phyloP scores from a whole-genome alignment of 2,888 invertebrate genomes.

The Plebejus melissa region DNA sequence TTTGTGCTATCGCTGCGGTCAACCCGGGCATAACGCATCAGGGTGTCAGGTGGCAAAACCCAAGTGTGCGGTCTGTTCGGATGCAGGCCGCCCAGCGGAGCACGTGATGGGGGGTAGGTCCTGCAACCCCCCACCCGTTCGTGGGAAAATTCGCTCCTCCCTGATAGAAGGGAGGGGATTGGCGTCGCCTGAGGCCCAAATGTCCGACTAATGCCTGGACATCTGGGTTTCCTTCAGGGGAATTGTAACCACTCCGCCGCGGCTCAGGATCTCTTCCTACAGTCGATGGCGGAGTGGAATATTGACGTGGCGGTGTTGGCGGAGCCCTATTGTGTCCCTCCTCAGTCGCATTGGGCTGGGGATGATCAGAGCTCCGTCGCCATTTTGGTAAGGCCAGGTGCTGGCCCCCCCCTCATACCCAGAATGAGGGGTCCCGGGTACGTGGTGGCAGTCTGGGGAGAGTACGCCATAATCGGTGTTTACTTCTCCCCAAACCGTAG shows the following conservation, averaged over 20 bases:
- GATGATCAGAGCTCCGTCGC: neutral
- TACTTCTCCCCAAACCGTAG: neutral
- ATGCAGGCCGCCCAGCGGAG: too few relatives aligned
- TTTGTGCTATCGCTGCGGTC: too few relatives aligned
- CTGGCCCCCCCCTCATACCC: too few relatives aligned
- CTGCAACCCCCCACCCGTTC: neutral
- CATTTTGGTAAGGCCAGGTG: too few relatives aligned
- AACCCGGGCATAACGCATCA: too few relatives aligned
- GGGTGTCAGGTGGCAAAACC: too few relatives aligned
- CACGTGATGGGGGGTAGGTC: too few relatives aligned
- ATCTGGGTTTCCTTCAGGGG: neutral
- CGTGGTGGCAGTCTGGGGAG: too few relatives aligned
- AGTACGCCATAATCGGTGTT: too few relatives aligned
- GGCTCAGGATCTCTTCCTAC: neutral
- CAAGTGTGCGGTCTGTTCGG: too few relatives aligned
- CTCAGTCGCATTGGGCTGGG: neutral
- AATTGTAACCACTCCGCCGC: conserved; percentile 14
- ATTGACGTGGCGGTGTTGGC: neutral
- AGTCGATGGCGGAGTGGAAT: neutral
- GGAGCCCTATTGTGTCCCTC: neutral
- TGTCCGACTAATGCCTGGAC: neutral
- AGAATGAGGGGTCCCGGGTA: too few relatives aligned
- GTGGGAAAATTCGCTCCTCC: neutral
- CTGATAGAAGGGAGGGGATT: neutral
- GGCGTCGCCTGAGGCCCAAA: neutral